Evolutionary conservation across 2,797 vertebrate species (phyloP).

Genomic region (Lepilemur septentrionalis): DNA sequence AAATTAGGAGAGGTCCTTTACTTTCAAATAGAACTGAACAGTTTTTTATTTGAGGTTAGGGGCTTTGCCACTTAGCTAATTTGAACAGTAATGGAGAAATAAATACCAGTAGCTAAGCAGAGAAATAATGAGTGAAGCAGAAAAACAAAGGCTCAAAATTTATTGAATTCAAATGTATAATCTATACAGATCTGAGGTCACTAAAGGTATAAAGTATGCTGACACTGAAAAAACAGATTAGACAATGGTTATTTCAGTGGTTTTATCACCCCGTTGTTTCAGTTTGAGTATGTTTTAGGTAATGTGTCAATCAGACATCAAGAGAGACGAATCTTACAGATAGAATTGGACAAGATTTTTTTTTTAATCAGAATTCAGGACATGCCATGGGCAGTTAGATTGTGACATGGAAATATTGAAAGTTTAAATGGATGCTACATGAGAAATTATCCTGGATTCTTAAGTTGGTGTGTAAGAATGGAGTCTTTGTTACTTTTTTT

Average conservation of each 20-base stretch:
- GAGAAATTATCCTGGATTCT: conserved; percentile 27
- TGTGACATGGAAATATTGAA: background rate
- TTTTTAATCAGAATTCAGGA: conserved; percentile 34
- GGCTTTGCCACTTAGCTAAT: background rate
- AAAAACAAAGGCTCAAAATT: background rate
- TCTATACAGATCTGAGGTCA: background rate
- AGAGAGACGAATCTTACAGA: conserved; percentile 21
- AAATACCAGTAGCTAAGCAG: background rate
- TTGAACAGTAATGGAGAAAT: conserved; percentile 14
- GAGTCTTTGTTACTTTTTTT: conserved; percentile 36
- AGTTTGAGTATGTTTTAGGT: conserved; percentile 51
- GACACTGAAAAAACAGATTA: conserved; percentile 47
- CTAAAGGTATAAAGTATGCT: background rate
- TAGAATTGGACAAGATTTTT: background rate
- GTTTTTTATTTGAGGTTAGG: background rate
- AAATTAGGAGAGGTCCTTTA: background rate
- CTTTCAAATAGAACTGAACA: background rate
- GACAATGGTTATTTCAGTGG: background rate
- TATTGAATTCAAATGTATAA: background rate
- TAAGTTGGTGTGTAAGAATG: conserved; percentile 44
- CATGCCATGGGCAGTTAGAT: background rate
- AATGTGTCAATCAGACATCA: conserved; percentile 49
- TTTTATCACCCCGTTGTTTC: conserved; percentile 57
- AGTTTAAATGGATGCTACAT: fast-evolving
- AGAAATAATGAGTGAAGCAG: background rate